Percentiles rank a stretch among this genome's conserved stretches.
These are phyloP conservation scores for Odontamblyopus rebecca DNA, from an alignment of 2,797 vertebrate species.

Conservation along the genomic window DNA sequence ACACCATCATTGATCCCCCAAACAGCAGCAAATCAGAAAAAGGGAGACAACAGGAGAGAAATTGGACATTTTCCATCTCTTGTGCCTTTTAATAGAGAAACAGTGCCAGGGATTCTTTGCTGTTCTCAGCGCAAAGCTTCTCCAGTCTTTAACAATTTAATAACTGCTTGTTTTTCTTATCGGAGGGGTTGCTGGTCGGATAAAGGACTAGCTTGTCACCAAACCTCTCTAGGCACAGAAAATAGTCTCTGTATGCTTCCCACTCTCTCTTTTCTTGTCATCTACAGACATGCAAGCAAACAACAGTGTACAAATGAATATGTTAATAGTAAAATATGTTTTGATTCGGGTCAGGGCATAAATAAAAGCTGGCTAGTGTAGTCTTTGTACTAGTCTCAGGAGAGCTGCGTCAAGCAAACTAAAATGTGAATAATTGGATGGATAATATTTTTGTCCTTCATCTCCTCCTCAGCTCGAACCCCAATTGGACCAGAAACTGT, in stretches of 20 bases:
- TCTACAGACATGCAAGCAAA: too few species aligned
- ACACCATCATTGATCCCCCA: slow-evolving; percentile 63
- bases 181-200: slow-evolving; percentile 67
- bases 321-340: not conserved
- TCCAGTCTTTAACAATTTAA: slow-evolving; percentile 67
- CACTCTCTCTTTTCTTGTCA: not conserved
- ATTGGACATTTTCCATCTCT: slow-evolving; percentile 51
- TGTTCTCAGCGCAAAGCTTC: slow-evolving; percentile 49
- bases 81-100: slow-evolving; percentile 63
- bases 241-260: not conserved
- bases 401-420: too few species aligned
- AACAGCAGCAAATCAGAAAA: slow-evolving; percentile 60
- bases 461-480: too few species aligned
- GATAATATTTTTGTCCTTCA: not conserved
- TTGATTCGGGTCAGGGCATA: not conserved
- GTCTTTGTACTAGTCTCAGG: not conserved
- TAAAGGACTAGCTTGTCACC: slow-evolving; percentile 70
- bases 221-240: slow-evolving; percentile 60
- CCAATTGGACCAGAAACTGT: too few species aligned
- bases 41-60: slow-evolving; percentile 57
- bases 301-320: not conserved
- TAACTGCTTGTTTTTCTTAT: slow-evolving; percentile 69
- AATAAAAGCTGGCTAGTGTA: not conserved
- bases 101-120: slow-evolving; percentile 37
- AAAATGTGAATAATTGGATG: not conserved